Evolutionary conservation across 1,140 invertebrate genomes (phyloP), one percentile per base, ranked within the genome.

Genomic region (Drosophila orosa): DNA sequence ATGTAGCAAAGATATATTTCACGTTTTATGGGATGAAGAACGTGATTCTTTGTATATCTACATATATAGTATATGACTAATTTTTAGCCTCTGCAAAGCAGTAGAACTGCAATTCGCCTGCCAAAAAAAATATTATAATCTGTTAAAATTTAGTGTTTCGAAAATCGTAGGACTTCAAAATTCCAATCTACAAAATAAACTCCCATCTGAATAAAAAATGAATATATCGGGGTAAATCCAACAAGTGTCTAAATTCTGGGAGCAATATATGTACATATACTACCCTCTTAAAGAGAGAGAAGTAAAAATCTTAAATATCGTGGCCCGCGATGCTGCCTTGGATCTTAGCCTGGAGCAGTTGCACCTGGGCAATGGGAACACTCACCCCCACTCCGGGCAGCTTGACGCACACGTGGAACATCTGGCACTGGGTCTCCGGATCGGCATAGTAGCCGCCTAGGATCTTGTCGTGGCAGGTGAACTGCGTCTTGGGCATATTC

Each of bases 381-480:
- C 93, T 94, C 93, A 95, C 94, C 73, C 95, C 95, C 57, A 94
- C 93, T 61, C 96, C 96, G 15, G 96, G 95, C 25, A 97, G 95
- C 87, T 95, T 95, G 24, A 97, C 96, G 91, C 97, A 98, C 48
- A 98, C 96, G 90, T 98, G 97, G 92, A 98, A 98, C 93, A 98
- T 96, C 92, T 98, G 97, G 92, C 97, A 98, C 85, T 97, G 96
- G 1, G 97, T 96, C 92, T 98, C 97, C 1, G 95, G 94, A 92
- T 98, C 97, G 13, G 97, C 97, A 91, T 98, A 98, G 92, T 98
- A 98, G 42, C 97, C 96, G 66, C 97, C 97, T 22, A 97, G 94
- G 77, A 97, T 96, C 92, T 97, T 97, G 80, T 96, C 96, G 67
- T 95, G 94, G 92, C 97, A 98, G 73, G 95, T 95, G 93, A 98